Evolutionary conservation across 2,888 invertebrate genomes (phyloP), one percentile per base, ranked within the genome.

Genomic region (Anthoptus insignis): DNA sequence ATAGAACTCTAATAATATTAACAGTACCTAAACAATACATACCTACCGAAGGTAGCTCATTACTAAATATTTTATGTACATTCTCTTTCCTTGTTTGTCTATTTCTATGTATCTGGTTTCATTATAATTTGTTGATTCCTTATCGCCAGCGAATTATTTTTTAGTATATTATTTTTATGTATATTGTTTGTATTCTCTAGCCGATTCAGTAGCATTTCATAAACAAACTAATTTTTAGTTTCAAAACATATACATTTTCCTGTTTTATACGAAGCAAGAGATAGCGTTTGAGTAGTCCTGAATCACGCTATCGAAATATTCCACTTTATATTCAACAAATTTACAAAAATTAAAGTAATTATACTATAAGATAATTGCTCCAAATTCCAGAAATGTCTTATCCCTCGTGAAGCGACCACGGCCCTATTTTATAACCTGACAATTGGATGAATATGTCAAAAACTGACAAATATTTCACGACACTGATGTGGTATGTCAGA

Each of bases 1-100:
- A 60, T 27, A 42, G 24, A 39, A 49, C 27, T 24, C 50, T 32
- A 52, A 29, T 37, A 32, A 47, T 37, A 53, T 53, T 39, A 53
- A 60, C 52, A 60, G 32, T 42, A 53, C 60, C 52, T 53, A 60
- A 53, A 53, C 42, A 60, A 52, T 29, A 59, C 34, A 21, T 37
- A 39, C 27, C 19, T 59, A 59, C 59, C 50, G 8, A 19, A 3
- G 37, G 59, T 59, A 59, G 42, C 42, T 19, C 11, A 4, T 42
- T 19, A 16, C 39, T 39, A 42, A n/a, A n/a, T n/a, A n/a, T n/a
- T n/a, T n/a, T n/a, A n/a, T n/a, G n/a, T n/a, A n/a, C n/a, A n/a
- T n/a, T n/a, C n/a, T n/a, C n/a, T n/a, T n/a, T n/a, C n/a, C n/a
- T n/a, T n/a, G n/a, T n/a, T n/a, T n/a, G n/a, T n/a, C n/a, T 11